These are phyloP conservation scores for Carpatolechia fugitivella DNA, from an alignment of 2,888 invertebrate genomes.

Conservation along the genomic window DNA sequence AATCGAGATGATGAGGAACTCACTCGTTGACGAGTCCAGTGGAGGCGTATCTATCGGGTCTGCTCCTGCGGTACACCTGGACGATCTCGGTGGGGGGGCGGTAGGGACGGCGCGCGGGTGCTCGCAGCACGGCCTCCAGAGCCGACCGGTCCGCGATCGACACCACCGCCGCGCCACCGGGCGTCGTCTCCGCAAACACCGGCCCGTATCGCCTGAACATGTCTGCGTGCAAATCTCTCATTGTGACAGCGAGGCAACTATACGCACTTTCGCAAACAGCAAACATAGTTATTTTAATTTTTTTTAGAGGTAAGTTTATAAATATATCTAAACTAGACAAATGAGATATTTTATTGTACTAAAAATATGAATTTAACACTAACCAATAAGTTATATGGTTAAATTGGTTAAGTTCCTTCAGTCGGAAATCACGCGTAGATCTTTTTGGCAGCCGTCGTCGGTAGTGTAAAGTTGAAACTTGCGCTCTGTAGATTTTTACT, in stretches of 20 bases:
- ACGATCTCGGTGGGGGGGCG: slow-evolving; percentile 91
- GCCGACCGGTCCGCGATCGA: slow-evolving; percentile 85
- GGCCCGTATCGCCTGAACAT: slow-evolving; percentile 86
- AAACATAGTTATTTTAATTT: not conserved
- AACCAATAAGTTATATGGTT: too few relatives aligned
- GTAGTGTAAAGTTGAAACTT: too few relatives aligned
- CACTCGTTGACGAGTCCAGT: slow-evolving; percentile 91
- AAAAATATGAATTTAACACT: too few relatives aligned
- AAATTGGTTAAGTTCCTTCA: too few relatives aligned
- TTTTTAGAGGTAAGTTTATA: too few relatives aligned
- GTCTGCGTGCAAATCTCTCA: slow-evolving; percentile 77
- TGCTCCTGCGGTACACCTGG: slow-evolving; percentile 84
- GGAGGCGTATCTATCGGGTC: slow-evolving; percentile 89
- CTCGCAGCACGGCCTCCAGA: slow-evolving; percentile 87
- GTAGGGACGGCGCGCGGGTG: slow-evolving; percentile 86
- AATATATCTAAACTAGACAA: too few relatives aligned
- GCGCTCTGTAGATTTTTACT: too few relatives aligned
- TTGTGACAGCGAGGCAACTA: slow-evolving; percentile 48
- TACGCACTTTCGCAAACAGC: slow-evolving; percentile 14
- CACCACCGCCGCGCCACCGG: slow-evolving; percentile 85
- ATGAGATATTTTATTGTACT: too few relatives aligned
- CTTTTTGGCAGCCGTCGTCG: too few relatives aligned
- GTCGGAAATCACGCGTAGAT: too few relatives aligned
- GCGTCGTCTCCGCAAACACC: slow-evolving; percentile 88
- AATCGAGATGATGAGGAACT: too few relatives aligned